Conservation (phyloP, 2,797 vertebrate genomes). For the Rhynchotus rufescens region DNA sequence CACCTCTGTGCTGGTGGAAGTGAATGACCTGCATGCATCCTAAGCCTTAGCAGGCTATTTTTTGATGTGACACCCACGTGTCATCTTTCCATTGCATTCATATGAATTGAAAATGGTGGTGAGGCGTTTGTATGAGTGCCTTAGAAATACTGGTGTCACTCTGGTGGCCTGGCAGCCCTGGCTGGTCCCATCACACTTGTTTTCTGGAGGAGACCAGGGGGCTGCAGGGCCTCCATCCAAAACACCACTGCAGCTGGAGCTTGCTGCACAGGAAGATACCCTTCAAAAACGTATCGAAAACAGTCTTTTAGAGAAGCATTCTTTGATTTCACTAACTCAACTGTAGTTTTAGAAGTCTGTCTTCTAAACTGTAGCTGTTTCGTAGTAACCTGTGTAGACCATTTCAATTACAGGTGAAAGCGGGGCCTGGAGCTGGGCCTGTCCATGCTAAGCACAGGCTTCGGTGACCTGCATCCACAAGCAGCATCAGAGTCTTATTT, state of each 20-base stretch:
- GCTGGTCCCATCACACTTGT: neutral
- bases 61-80: neutral
- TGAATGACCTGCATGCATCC: neutral
- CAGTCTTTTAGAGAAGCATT: neutral
- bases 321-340: neutral
- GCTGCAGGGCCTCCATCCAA: neutral
- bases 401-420: neutral
- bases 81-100: constrained; percentile 3
- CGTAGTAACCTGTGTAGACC: neutral
- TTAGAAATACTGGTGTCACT: neutral
- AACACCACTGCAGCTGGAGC: neutral
- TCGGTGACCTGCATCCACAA: neutral
- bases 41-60: neutral
- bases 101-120: neutral
- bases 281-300: neutral
- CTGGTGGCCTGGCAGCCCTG: neutral
- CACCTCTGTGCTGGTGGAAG: neutral
- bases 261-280: neutral
- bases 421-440: neutral
- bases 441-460: neutral
- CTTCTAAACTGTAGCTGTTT: neutral
- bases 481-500: neutral
- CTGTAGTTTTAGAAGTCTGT: neutral
- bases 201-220: neutral
- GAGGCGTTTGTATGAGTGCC: neutral